These are phyloP conservation scores for Drosophila testacea DNA, from an alignment of 2,888 invertebrate genomes.

Conservation along the genomic window DNA sequence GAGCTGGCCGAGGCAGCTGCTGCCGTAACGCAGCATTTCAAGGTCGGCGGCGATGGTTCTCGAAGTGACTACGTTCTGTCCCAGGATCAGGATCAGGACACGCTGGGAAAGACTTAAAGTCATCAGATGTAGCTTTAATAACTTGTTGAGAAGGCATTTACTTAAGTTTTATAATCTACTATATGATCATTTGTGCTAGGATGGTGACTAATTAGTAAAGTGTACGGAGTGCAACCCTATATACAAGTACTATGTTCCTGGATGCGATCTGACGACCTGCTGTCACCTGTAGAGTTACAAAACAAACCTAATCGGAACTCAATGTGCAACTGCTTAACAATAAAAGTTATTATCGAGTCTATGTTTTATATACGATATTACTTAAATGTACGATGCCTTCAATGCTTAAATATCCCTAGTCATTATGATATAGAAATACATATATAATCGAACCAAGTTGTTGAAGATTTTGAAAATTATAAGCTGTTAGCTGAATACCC, in stretches of 20 bases:
- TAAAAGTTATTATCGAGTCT: constrained; percentile 37
- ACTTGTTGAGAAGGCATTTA: constrained; percentile 57
- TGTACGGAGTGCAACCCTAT: constrained; percentile 9
- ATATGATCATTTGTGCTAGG: constrained; percentile 2
- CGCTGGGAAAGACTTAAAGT: constrained; percentile 41
- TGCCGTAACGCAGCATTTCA: constrained; percentile 63
- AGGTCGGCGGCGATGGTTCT: constrained; percentile 64
- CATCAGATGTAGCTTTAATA: constrained; percentile 14
- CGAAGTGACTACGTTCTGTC: constrained; percentile 71
- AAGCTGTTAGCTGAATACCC: constrained; percentile 62
- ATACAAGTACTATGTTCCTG: constrained; percentile 11
- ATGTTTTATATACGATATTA: constrained; percentile 42
- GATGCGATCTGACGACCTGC: constrained; percentile 21
- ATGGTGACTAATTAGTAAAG: neutral
- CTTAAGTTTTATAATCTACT: constrained; percentile 17
- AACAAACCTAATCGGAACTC: constrained; percentile 37
- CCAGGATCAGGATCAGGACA: constrained; percentile 68
- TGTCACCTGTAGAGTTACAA: constrained; percentile 27
- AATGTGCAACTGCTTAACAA: constrained; percentile 43
- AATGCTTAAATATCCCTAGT: constrained; percentile 40
- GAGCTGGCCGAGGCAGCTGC: constrained; percentile 72
- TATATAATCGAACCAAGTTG: constrained; percentile 45
- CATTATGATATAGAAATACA: constrained; percentile 39
- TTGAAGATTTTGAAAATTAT: constrained; percentile 61
- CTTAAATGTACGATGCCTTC: constrained; percentile 50